A percentile compares a stretch with the other conserved stretches of the same genome.
Conservation (phyloP, 2,113 vertebrate genomes). For the Verasper variegatus region DNA sequence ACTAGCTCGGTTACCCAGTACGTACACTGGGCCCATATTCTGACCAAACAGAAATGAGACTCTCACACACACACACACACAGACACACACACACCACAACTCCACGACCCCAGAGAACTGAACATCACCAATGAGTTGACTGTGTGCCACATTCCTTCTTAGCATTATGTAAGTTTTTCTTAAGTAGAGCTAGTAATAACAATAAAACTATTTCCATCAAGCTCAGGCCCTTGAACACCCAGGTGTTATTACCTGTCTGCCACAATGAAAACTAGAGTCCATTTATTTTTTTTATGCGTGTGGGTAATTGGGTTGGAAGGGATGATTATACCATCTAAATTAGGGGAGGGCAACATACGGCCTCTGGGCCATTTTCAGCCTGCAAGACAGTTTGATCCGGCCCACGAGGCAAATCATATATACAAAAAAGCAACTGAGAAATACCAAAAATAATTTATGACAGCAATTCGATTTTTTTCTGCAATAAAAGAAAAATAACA, state of each 20-base stretch:
- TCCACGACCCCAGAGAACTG: conserved; percentile 29
- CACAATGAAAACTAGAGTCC: conserved; percentile 31
- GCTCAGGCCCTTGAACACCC: conserved; percentile 16
- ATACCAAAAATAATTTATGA: not conserved
- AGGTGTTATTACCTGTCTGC: conserved; percentile 49
- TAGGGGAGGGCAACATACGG: not conserved
- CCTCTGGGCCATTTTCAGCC: not conserved
- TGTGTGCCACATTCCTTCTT: conserved; percentile 34
- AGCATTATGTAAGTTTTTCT: conserved; percentile 28
- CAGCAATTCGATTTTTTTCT: not conserved
- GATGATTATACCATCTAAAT: conserved; percentile 29
- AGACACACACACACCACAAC: conserved; percentile 16
- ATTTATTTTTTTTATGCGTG: conserved; percentile 1
- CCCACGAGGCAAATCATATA: not conserved
- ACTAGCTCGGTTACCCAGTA: conserved; percentile 63
- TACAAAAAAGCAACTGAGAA: not conserved
- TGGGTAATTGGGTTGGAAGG: not conserved
- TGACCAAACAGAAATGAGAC: conserved; percentile 54
- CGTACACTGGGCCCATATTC: conserved; percentile 42
- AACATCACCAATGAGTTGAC: conserved; percentile 4
- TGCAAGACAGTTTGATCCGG: not conserved
- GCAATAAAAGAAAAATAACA: not conserved
- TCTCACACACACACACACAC: not conserved
- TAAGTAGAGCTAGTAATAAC: conserved; percentile 27
- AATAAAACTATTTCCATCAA: conserved; percentile 32